Percentiles rank a stretch among this genome's conserved stretches.
Conservation (phyloP, 92 coral and sea anemone species). For the Pocillopora meandrina region DNA sequence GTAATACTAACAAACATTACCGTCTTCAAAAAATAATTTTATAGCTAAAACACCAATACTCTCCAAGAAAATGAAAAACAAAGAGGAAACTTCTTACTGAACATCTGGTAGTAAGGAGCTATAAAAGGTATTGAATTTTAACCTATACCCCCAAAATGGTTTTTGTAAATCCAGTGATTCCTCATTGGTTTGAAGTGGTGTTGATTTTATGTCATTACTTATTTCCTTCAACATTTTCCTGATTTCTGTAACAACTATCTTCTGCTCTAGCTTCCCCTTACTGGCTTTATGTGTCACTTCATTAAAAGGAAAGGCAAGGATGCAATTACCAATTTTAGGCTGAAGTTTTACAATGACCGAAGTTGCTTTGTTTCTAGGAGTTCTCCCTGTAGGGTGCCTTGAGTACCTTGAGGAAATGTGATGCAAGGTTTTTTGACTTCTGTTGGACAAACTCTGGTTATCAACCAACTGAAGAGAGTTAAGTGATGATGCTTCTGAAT, state of each 20-base stretch:
- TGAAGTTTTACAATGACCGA: constrained; percentile 1
- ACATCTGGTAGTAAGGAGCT: not conserved
- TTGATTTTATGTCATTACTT: constrained; percentile 29
- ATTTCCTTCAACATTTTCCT: constrained; percentile 58
- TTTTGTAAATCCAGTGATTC: constrained; percentile 53
- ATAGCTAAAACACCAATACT: too few species aligned
- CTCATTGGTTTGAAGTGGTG: not conserved
- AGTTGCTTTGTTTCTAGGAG: not conserved
- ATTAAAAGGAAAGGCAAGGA: constrained; percentile 81
- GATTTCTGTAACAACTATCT: constrained; percentile 70
- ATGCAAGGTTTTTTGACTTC: not conserved
- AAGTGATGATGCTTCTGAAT: constrained; percentile 10
- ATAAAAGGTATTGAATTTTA: constrained; percentile 27
- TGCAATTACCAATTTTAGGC: constrained; percentile 68
- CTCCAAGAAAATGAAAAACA: too few species aligned
- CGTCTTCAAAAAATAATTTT: too few species aligned
- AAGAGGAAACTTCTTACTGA: too few species aligned
- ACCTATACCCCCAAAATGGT: constrained; percentile 86
- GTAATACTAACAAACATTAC: too few species aligned
- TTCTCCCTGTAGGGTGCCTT: not conserved
- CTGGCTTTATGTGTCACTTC: constrained; percentile 63
- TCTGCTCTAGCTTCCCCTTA: constrained; percentile 52
- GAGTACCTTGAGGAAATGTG: constrained; percentile 1
- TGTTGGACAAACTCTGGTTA: not conserved
- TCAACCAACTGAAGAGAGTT: constrained; percentile 1